Evolutionary conservation across 2,888 invertebrate genomes (phyloP), one percentile per base, ranked within the genome.

Genomic region (Dicranocentrus wangi): DNA sequence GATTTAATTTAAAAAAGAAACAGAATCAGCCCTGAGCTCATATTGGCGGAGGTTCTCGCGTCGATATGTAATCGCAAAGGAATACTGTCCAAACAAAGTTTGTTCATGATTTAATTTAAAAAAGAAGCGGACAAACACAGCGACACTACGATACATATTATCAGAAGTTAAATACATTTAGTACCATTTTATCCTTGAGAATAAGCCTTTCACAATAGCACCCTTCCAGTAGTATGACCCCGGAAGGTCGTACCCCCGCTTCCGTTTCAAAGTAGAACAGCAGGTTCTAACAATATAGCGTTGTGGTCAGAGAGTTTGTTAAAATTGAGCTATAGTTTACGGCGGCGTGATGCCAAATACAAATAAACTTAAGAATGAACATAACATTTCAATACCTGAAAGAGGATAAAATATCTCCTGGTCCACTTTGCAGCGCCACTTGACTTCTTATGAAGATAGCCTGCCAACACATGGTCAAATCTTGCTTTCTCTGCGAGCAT

Each of bases 191-290:
- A 60, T 87, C 87, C 65, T 87, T 87, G 42, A 88, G 87, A 88
- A 93, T 93, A 85, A 94, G 91, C 47, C 94, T 89, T 88, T 95
- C 94, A 88, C 95, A 94, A 90, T 95, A 96, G 87, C 95, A 95
- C 0, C 96, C 96, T 88, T 97, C 97, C 70, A 97, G 90, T 85
- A 96, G 90, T 23, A 96, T 91, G 19, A 96, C 93, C 0, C 96
- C 96, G 0, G 94, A 94, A 0, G 96, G 96, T 39, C 94, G 90
- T 21, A 91, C 91, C 87, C 93, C 93, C 87, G 92, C 91, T 88
- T 96, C 96, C 69, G 93, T 93, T 88, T 97, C 96, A 89, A 95
- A 96, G 90, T 96, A 96, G 90, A 96, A 96, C 86, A 97, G 90
- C 87, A 96, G 90, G 89, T 97, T 97, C 94, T 96, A 92, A 32